Percentiles rank a stretch among this genome's conserved stretches.
phyloP scores from a whole-genome alignment of 2,113 vertebrate genomes.

The Pangasianodon gigas region DNA sequence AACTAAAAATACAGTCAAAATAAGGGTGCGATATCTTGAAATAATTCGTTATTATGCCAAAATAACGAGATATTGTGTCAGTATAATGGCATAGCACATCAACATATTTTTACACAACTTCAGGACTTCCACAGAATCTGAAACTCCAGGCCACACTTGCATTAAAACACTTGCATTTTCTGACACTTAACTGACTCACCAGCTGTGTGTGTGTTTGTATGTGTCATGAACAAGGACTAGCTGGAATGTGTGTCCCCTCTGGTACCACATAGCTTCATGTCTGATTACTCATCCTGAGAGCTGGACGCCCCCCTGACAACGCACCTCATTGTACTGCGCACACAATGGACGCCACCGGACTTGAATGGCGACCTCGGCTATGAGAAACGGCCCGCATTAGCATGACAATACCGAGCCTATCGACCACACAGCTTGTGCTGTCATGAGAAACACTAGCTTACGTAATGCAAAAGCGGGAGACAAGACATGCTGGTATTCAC shows the following conservation, averaged over 20 bases:
- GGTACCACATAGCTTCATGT: conserved; percentile 47
- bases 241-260: conserved; percentile 59
- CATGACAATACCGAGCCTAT: conserved; percentile 48
- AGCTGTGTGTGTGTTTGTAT: conserved; percentile 11
- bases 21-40: background rate
- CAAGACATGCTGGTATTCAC: background rate
- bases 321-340: conserved; percentile 42
- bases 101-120: background rate
- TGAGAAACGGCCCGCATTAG: conserved; percentile 48
- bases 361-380: conserved; percentile 48
- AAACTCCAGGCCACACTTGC: background rate
- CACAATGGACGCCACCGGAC: conserved; percentile 46
- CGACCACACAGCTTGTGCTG: conserved; percentile 45
- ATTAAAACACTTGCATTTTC: background rate
- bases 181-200: conserved; percentile 35
- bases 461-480: conserved; percentile 32
- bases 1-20: background rate
- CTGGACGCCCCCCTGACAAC: conserved; percentile 39
- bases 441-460: conserved; percentile 36
- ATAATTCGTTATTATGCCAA: background rate
- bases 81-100: background rate
- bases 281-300: conserved; percentile 41
- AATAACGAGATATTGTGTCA: background rate
- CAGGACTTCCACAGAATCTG: background rate
- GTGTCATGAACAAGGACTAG: conserved; percentile 10